Conservation (phyloP, 2,797 vertebrate genomes). For the Cyclopterus lumpus region DNA sequence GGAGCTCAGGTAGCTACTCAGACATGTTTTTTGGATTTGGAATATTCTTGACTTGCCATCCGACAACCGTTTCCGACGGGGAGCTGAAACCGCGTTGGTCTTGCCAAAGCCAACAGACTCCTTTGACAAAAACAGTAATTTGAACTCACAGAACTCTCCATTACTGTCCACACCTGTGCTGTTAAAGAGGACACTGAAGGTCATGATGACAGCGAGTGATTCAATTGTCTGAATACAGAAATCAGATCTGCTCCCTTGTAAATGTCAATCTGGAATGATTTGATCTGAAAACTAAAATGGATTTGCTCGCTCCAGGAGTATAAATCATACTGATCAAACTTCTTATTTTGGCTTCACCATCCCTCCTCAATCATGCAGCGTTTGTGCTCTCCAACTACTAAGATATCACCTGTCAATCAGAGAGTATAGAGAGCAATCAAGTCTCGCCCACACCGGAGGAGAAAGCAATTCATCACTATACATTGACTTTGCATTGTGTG, state of each 20-base stretch:
- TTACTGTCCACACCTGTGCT: constrained; percentile 25
- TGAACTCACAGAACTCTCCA: not conserved
- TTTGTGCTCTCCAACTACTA: not conserved
- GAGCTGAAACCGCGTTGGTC: not conserved
- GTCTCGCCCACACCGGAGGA: not conserved
- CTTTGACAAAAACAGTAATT: not conserved
- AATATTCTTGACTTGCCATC: no score
- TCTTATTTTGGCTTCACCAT: not conserved
- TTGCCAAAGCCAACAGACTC: not conserved
- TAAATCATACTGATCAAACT: constrained; percentile 5
- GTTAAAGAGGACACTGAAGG: constrained; percentile 19
- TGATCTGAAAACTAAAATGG: constrained; percentile 26
- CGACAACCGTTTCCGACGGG: no score
- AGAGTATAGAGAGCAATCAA: not conserved
- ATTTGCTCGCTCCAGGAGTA: not conserved
- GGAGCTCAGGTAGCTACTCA: not conserved
- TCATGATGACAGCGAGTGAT: constrained; percentile 25
- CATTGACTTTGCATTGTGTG: not conserved
- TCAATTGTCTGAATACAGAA: constrained; percentile 23
- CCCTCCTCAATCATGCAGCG: not conserved
- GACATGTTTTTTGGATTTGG: no score
- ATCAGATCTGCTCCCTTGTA: constrained; percentile 28
- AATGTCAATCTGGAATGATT: constrained; percentile 30
- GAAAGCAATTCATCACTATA: not conserved
- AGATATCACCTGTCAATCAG: not conserved